phyloP scores from a whole-genome alignment of 2,113 vertebrate genomes.

The Pelobates fuscus region DNA sequence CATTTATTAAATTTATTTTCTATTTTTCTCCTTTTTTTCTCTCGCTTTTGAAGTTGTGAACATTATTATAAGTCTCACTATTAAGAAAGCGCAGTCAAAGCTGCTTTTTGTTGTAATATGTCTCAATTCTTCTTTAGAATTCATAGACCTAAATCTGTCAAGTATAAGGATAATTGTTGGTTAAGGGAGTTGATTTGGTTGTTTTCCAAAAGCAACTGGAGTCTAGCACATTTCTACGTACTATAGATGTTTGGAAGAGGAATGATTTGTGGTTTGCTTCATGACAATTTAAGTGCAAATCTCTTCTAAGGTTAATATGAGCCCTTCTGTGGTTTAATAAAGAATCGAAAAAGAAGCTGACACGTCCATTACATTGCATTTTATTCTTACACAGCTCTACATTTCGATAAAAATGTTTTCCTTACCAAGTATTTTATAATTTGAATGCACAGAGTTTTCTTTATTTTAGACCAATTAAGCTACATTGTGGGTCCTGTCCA shows the following conservation, averaged over 20 bases:
- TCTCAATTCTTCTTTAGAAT: constrained; percentile 13
- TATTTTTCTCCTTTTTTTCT: too few species aligned
- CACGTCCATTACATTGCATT: too few species aligned
- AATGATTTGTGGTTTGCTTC: constrained; percentile 34
- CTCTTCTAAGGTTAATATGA: constrained; percentile 21
- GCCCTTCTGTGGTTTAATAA: not conserved
- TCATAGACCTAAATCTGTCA: constrained; percentile 37
- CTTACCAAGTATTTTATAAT: too few species aligned
- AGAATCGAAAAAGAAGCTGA: not conserved
- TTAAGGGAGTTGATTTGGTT: constrained; percentile 36
- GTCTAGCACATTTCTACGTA: constrained; percentile 14
- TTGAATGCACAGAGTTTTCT: too few species aligned
- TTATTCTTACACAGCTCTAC: too few species aligned
- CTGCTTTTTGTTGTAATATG: constrained; percentile 1
- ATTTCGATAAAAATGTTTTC: too few species aligned
- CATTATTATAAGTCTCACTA: too few species aligned
- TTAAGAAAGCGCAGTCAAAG: too few species aligned
- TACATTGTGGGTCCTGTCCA: too few species aligned
- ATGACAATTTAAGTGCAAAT: constrained; percentile 29
- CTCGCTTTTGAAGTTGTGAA: too few species aligned
- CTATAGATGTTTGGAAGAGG: constrained; percentile 5
- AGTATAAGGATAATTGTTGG: constrained; percentile 33
- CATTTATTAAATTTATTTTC: too few species aligned
- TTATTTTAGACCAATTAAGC: too few species aligned
- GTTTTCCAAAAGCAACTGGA: constrained; percentile 35